phyloP scores from a whole-genome alignment of 2,113 vertebrate species.

The Lagopus muta region DNA sequence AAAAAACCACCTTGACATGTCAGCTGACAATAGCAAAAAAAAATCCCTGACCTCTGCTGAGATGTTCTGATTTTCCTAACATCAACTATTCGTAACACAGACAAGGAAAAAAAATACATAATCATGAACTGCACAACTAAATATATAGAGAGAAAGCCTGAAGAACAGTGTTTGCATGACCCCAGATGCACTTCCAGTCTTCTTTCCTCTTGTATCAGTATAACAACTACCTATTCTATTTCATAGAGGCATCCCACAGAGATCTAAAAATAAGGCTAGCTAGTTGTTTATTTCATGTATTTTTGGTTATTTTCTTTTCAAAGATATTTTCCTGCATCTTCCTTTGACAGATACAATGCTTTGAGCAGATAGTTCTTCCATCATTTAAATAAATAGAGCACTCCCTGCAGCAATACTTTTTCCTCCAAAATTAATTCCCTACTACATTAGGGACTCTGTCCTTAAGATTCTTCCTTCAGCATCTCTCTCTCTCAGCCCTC shows the following conservation, averaged over 20 bases:
- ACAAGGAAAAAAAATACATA: background rate
- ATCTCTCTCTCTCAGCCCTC: background rate
- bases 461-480: background rate
- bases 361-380: background rate
- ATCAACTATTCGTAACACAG: background rate
- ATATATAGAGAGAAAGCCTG: background rate
- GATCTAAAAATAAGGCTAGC: background rate
- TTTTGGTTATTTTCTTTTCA: background rate
- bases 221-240: background rate
- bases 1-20: slow-evolving; percentile 8
- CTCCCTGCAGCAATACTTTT: background rate
- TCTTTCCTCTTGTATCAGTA: background rate
- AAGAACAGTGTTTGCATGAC: background rate
- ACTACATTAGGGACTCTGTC: background rate
- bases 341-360: background rate
- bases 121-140: background rate
- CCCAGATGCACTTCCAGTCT: background rate
- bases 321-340: background rate
- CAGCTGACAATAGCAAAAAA: slow-evolving; percentile 25
- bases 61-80: slow-evolving; percentile 14
- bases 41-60: background rate
- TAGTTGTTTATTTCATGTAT: background rate
- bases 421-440: background rate
- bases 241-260: background rate
- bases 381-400: background rate